Base-by-base conservation (phyloP, 2,113 vertebrate species). In the Brachyhypopomus gauderio region DNA sequence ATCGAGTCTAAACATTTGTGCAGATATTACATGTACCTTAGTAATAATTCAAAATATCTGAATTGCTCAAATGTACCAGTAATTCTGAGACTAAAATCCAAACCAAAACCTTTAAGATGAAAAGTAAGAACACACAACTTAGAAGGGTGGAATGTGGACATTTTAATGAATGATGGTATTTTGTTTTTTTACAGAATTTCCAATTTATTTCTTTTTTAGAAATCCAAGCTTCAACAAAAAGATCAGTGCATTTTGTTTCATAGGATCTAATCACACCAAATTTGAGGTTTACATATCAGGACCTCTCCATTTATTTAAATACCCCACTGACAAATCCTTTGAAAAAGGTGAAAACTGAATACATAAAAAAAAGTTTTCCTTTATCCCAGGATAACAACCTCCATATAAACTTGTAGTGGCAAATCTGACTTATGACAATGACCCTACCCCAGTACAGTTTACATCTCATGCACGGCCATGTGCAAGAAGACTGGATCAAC, bases 231-330 rank as follows among this genome's bases (percentile, higher is more conserved):
- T 80, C 79, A 85, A 78, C 79, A 72, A 77, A 86, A 87, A 83
- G 67, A 89, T 92, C 92, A 94, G 93, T 92, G 91, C 92, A 92
- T 88, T 70, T 79, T 23, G 16, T 79, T 20, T 34, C 20, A 75
- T 56, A 81, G 30, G 20, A 1, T 78, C 62, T 20, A 52, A 52
- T 77, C n/a, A 36, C 72, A 75, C 75, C 73, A 71, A 30, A 48
- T 67, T 55, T 66, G 59, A 27, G 6, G 45, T 23, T 34, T 67
- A 23, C 36, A 23, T 27, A 60, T 41, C 55, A 34, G 72, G 72
- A 16, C 80, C 36, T 63, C 60, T 72, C 36, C 16, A 38, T 70
- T 27, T 70, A 63, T 66, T 76, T 83, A 85, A 79, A 83, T 72
- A 80, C 79, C 27, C 30, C 22, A 79, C 48, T 73, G 17, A 30